Base-by-base conservation (phyloP, 2,888 invertebrate genomes). In the Meteorus cinctellus region DNA sequence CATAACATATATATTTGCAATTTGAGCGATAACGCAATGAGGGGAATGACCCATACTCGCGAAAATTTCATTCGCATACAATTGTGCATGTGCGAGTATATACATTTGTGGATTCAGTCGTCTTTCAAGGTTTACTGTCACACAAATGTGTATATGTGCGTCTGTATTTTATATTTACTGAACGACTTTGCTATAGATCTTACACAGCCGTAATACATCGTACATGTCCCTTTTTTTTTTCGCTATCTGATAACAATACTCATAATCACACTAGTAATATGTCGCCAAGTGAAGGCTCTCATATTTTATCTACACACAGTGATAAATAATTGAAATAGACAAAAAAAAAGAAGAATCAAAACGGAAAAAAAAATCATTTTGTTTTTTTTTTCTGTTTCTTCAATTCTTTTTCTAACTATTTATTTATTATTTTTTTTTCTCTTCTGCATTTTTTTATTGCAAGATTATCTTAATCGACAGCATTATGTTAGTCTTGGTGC, bases 21-120 rank as follows among this genome's bases (percentile, higher is more conserved):
- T 19, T 8, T 55, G 19, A 19, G 19, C n/a, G 55, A 55, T 55
- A 55, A 55, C 19, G 55, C 55, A 55, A 55, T 55, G 10, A 8
- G 55, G 48, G 55, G 55, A 55, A 55, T 55, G 55, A 55, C 55
- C 55, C 55, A 55, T 55, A 19, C 55, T 55, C 55, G 55, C 55
- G 55, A 55, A 55, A 55, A 55, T 55, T 55, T 55, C n/a, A 19
- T 55, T 55, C 55, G 19, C 55, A 55, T 8, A 55, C 19, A 55
- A 55, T 55, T 55, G 19, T 55, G 55, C n/a, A 19, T 55, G 48
- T 19, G n/a, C 19, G 4, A 19, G n/a, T 55, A 8, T 48, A n/a
- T 16, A 19, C n/a, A 55, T 19, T 55, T 55, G 55, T 55, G 19
- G n/a, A 55, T 55, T 55, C 55, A 55, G 55, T 55, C 55, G 19